Base-by-base conservation (phyloP, 2,888 invertebrate species). In the Cephus pygmeus region DNA sequence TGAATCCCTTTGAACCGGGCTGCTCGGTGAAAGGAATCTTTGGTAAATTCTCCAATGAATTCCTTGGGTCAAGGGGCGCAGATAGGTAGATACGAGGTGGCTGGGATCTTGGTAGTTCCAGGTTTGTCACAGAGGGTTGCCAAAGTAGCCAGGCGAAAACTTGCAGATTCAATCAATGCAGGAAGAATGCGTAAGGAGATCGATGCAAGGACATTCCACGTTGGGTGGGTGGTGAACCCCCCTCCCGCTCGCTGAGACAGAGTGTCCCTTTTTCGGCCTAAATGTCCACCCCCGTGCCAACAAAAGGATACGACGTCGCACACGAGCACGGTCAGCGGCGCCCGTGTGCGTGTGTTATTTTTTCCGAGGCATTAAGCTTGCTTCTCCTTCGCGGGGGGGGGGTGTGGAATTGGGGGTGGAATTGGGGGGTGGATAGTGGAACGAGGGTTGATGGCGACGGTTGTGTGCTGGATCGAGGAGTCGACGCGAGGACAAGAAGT, bases 291-390 rank as follows among this genome's bases (percentile, higher is more conserved):
- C 88, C 88, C 86, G 81, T 85, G 83, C 82, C 77, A 81, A 81
- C 83, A 84, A 87, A 87, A 85, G 84, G 83, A 86, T 85, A 85
- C 82, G 82, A 74, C 79, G 84, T 40, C 40, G 77, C 69, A 77
- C 80, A 73, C 75, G 76, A 78, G 81, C 69, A 77, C 35, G 79
- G 69, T 75, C 73, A 73, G 75, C 75, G 79, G 82, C 83, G 86
- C 83, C 85, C 81, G 84, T 82, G 87, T 83, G 85, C 84, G 86
- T 88, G 85, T 88, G 90, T 90, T 90, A 90, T 90, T 90, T 90
- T 90, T 90, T 90, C 90, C 90, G 87, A 90, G 86, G 89, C 90
- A 90, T 90, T 90, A 90, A 89, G 90, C 88, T 88, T 87, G 89
- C 88, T 88, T 87, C 83, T 78, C 83, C 69, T 30, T 81, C 81